A percentile compares a stretch with the other conserved stretches of the same genome.
Evolutionary conservation across 2,888 invertebrate species (phyloP).

Genomic region (Tipula helvola): DNA sequence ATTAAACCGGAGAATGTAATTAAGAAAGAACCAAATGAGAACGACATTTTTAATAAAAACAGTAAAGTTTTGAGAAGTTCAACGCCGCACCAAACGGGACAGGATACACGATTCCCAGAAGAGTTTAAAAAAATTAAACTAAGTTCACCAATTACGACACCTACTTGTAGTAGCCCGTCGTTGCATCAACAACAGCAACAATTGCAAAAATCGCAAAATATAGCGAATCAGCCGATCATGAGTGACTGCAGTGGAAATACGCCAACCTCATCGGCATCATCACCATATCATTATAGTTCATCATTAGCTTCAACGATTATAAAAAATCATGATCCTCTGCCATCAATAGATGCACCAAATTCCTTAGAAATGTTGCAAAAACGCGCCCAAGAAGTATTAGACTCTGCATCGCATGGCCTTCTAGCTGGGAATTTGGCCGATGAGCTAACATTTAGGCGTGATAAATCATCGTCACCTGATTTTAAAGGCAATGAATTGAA

Average conservation of each 20-base stretch:
- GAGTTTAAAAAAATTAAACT: slow-evolving; percentile 9
- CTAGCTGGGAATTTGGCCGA: slow-evolving; percentile 82
- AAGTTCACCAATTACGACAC: not conserved
- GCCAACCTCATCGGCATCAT: not conserved
- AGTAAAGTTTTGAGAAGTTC: not conserved
- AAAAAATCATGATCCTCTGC: slow-evolving; percentile 67
- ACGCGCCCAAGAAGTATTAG: slow-evolving; percentile 83
- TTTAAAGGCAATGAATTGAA: slow-evolving; percentile 64
- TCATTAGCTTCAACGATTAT: slow-evolving; percentile 76
- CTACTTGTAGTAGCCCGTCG: not conserved
- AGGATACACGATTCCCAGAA: not conserved
- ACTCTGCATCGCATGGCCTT: slow-evolving; percentile 85
- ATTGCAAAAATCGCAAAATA: not conserved
- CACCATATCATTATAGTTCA: slow-evolving; percentile 36
- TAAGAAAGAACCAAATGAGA: not conserved
- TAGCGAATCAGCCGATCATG: not conserved
- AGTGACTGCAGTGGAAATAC: not conserved
- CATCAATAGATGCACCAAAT: slow-evolving; percentile 68
- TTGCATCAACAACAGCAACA: not conserved
- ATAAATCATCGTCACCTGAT: slow-evolving; percentile 51
- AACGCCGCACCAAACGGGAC: not conserved
- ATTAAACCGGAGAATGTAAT: not conserved
- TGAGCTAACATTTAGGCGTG: slow-evolving; percentile 66
- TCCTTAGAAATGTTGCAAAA: slow-evolving; percentile 86
- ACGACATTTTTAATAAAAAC: not conserved